Evolutionary conservation across 2,113 vertebrate genomes (phyloP), one percentile per base, ranked within the genome.

Genomic region (Motacilla tschutschensis): DNA sequence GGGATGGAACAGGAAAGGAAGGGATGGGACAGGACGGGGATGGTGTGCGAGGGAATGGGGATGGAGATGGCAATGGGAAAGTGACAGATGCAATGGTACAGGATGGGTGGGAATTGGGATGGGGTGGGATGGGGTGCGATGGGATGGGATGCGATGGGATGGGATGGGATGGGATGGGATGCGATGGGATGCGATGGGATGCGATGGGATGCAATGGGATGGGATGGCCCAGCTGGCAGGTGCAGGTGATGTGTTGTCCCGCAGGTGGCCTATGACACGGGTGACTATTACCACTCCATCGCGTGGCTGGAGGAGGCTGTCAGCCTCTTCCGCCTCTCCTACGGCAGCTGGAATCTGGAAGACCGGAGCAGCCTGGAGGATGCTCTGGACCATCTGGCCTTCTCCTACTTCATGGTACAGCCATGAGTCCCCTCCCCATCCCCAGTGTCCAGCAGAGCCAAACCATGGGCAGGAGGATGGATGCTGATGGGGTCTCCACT

Each of bases 231-330:
- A 17, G 50, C 54, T 2, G 5, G 26, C 3, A 4, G 35, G 17
- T 25, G 35, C 2, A 28, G 38, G 55, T 1, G 6, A 5, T 2
- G 14, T 0, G 4, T 12, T 77, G n/a, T 46, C 58, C 31, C 9
- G 1, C 94, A 99, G 99, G 98, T 99, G 63, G 98, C 99, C 72
- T 99, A 99, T 28, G 98, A 99, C 85, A 96, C 87, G 57, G 97
- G 97, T 3, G 98, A 99, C 92, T 98, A 98, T 83, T 99, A 99
- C 93, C 99, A 99, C 93, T 98, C 98, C 12, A 98, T 99, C 20
- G 78, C 93, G 0, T 99, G 99, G 99, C 78, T 99, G 91, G 98
- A 99, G 94, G 98, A 99, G 91, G 98, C 99, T 2, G 98, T 97
- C 12, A 88, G 91, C 66, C 98, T 98, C 80, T 99, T 99, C 95